phyloP scores from a whole-genome alignment of 2,888 invertebrate genomes.

The Chirona hameri region DNA sequence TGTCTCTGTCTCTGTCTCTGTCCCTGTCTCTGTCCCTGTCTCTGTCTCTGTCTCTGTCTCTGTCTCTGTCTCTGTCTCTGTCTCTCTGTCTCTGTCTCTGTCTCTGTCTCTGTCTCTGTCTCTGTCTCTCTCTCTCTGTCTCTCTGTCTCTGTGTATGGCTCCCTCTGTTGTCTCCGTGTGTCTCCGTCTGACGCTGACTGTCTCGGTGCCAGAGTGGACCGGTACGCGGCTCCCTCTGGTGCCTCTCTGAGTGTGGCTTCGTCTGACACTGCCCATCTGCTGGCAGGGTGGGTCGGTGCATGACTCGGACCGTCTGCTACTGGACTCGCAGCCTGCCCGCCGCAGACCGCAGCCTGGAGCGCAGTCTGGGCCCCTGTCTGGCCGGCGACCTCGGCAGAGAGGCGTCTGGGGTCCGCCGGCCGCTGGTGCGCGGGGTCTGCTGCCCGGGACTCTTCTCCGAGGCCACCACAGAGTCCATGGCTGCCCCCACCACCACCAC shows the following conservation, averaged over 20 bases:
- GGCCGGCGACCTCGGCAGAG: neutral
- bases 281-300: neutral
- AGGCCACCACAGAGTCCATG: neutral
- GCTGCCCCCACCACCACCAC: constrained; percentile 38
- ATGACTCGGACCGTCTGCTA: neutral
- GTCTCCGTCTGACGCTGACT: no score
- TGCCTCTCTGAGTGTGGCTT: neutral
- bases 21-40: no score
- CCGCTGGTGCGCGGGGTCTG: neutral
- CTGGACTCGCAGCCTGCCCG: neutral
- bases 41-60: no score
- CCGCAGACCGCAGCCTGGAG: neutral
- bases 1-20: no score
- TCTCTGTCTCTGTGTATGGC: no score
- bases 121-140: no score
- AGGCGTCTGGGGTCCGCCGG: neutral
- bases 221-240: no score
- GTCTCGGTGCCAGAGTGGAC: no score
- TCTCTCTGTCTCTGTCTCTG: no score
- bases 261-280: neutral
- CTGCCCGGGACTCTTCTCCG: neutral
- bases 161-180: no score
- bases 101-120: no score
- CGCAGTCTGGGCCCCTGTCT: neutral
- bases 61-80: no score